Percentiles rank a stretch among this genome's conserved stretches.
Conservation (phyloP, 1,140 invertebrate species). For the Bombus huntii region DNA sequence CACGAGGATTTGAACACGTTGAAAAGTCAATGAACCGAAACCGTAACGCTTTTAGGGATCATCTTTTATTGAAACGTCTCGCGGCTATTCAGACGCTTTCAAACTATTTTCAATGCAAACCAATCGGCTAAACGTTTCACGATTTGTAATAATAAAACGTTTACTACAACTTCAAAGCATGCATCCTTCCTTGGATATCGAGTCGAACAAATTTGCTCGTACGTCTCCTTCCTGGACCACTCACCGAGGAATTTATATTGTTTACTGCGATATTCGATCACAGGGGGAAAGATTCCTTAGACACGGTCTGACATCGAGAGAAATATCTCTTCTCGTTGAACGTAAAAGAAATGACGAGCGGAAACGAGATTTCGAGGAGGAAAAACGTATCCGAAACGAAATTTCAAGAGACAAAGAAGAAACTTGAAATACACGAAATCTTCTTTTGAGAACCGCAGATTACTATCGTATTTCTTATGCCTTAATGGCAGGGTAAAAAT, state of each 20-base stretch:
- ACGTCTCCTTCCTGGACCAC: not conserved
- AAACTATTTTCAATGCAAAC: not conserved
- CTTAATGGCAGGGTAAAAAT: not conserved
- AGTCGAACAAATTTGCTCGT: not conserved
- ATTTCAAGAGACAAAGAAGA: not conserved
- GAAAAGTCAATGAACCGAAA: constrained; percentile 50
- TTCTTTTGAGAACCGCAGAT: not conserved
- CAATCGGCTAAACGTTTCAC: not conserved
- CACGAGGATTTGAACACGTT: constrained; percentile 30
- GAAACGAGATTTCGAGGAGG: not conserved
- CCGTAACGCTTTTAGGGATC: constrained; percentile 45
- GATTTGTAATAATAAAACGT: not conserved
- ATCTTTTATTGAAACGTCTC: constrained; percentile 49
- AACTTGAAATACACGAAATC: not conserved
- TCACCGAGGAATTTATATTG: constrained; percentile 1
- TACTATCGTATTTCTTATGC: not conserved
- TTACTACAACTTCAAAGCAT: not conserved
- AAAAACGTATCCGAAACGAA: not conserved
- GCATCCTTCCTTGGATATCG: not conserved
- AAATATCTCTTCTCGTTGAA: not conserved
- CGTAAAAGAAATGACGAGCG: not conserved
- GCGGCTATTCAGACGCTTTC: not conserved
- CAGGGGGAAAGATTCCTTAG: not conserved
- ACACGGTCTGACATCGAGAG: not conserved
- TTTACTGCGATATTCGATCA: constrained; percentile 2